Base-by-base conservation (phyloP, 2,888 invertebrate species). In the Drosophila flavopinicola region DNA sequence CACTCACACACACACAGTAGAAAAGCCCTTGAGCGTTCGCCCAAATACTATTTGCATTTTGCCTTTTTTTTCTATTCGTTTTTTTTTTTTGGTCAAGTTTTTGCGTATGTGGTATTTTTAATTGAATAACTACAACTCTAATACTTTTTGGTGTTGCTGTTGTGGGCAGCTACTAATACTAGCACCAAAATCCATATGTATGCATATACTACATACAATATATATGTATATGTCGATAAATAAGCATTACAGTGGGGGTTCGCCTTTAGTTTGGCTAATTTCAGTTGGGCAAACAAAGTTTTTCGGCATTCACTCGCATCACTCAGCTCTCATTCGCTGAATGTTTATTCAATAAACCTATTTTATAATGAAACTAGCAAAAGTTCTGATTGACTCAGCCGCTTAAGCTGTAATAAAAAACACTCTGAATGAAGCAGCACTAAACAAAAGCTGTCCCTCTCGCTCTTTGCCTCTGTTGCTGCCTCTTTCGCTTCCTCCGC, bases 81-180 rank as follows among this genome's bases (percentile, higher is more conserved):
- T 25, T 39, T 29, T 25, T 37, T 17, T 42, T 41, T 51, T 15
- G 30, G 17, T 24, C 59, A 64, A 68, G 64, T 68, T 72, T 64
- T 65, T 37, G 58, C 45, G 42, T 33, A 47, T 73, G 65, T 45
- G 73, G 73, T 73, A 58, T 73, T 75, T 75, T 75, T 75, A 82
- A 82, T 82, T 82, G 84, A 82, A 82, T 82, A 82, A 84, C 82
- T 82, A 69, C 52, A 72, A 63, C 67, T 64, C 38, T 63, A 71
- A 70, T 64, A 64, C 63, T 61, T 53, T 38, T 24, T 49, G 15
- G 2, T 48, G 29, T 10, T 37, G 27, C 48, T 38, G 30, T 38
- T 59, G 25, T 54, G 29, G 54, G 10, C 20, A 20, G 20, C 20
- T 20, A 20, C 20, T 20, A 20, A 20, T 25, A n/a, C 9, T n/a